Conservation (phyloP, 2,113 vertebrate genomes). For the Shinisaurus crocodilurus region DNA sequence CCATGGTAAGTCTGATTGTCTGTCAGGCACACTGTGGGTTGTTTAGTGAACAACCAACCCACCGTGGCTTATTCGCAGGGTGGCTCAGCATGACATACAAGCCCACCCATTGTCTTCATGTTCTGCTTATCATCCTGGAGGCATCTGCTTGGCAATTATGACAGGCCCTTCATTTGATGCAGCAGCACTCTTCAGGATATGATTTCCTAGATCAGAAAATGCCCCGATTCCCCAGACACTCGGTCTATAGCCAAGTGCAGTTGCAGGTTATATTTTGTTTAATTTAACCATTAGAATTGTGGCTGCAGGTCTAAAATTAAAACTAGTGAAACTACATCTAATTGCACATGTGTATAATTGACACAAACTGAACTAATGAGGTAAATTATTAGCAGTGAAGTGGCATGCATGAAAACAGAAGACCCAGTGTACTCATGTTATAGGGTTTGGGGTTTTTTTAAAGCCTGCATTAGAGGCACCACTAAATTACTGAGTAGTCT, state of each 20-base stretch:
- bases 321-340: not conserved
- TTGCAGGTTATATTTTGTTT: not conserved
- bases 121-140: not conserved
- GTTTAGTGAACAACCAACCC: too few relatives aligned
- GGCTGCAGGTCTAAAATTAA: not conserved
- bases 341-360: not conserved
- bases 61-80: too few relatives aligned
- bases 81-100: too few relatives aligned
- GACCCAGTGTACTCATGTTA: not conserved
- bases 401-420: conserved; percentile 10
- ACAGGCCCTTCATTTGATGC: not conserved
- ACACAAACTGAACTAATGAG: conserved; percentile 12
- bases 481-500: conserved; percentile 51
- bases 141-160: not conserved
- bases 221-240: not conserved
- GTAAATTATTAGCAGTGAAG: conserved; percentile 1
- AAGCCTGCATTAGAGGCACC: conserved; percentile 28
- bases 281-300: not conserved
- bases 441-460: not conserved
- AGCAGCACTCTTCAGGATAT: not conserved
- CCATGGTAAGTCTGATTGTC: too few relatives aligned
- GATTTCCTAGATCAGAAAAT: not conserved
- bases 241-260: not conserved
- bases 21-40: too few relatives aligned
- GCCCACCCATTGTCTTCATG: not conserved